phyloP scores from a whole-genome alignment of 2,113 vertebrate genomes.

The Loxodonta africana region DNA sequence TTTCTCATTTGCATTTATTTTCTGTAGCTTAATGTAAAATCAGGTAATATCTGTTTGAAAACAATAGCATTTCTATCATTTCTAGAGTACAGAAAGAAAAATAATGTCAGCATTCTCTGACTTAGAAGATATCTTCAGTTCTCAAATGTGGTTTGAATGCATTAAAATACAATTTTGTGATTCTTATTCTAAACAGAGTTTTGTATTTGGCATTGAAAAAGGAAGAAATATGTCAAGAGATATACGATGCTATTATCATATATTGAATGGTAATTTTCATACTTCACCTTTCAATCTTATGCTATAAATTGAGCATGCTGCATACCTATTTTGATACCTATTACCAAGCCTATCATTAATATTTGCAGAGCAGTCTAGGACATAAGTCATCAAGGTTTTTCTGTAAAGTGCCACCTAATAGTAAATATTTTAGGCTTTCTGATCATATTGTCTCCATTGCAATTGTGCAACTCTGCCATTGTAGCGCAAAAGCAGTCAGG shows the following conservation, averaged over 20 bases:
- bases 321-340: background rate
- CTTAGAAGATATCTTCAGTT: background rate
- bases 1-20: background rate
- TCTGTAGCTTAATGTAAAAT: conserved; percentile 38
- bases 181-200: conserved; percentile 12
- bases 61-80: background rate
- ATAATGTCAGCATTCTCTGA: background rate
- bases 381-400: background rate
- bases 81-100: background rate
- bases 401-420: background rate
- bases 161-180: background rate
- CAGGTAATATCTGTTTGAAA: background rate
- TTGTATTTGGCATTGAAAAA: background rate
- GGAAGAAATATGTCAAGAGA: background rate
- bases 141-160: background rate
- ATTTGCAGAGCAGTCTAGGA: background rate
- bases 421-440: background rate
- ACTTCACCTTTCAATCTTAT: background rate
- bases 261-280: background rate
- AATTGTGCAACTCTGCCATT: background rate
- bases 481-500: background rate
- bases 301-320: background rate
- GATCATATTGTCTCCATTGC: background rate
- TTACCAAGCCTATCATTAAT: background rate
- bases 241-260: background rate